Percentiles rank a stretch among this genome's conserved stretches.
phyloP scores from a whole-genome alignment of 2,888 invertebrate species.

The Endomychus coccineus region DNA sequence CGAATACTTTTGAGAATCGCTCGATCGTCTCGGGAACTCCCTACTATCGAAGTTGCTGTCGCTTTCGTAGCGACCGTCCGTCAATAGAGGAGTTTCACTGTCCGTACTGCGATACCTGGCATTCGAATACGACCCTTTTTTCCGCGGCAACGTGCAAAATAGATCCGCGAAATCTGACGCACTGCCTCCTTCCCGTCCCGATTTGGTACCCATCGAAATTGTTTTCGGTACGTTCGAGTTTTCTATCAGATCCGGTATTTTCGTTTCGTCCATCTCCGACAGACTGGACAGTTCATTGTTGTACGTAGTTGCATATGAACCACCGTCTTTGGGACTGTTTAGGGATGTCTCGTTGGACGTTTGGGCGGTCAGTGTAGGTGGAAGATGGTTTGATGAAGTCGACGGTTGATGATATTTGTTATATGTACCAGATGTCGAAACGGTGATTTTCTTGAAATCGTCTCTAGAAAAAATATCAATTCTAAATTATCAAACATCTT shows the following conservation, averaged over 20 bases:
- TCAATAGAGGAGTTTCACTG: conserved; percentile 66
- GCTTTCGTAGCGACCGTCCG: conserved; percentile 64
- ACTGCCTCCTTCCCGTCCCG: conserved; percentile 42
- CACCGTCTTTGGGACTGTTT: conserved; percentile 8
- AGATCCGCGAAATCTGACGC: conserved; percentile 40
- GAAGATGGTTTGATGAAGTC: conserved; percentile 21
- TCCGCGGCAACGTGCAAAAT: conserved; percentile 61
- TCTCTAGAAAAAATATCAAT: conserved; percentile 45
- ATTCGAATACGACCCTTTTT: conserved; percentile 31
- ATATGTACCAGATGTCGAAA: conserved; percentile 44
- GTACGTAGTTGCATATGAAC: conserved; percentile 49
- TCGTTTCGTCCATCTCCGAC: not conserved
- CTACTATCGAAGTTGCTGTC: conserved; percentile 54
- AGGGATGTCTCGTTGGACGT: conserved; percentile 46
- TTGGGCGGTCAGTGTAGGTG: conserved; percentile 42
- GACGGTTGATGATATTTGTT: conserved; percentile 26
- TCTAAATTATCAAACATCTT: no score
- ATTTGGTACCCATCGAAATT: no score
- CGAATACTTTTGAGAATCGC: conserved; percentile 41
- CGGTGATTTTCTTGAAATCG: conserved; percentile 40
- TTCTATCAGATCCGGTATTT: conserved; percentile 38
- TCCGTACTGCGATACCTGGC: conserved; percentile 48
- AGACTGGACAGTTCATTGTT: conserved; percentile 15
- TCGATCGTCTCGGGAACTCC: conserved; percentile 45
- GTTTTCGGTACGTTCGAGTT: no score